phyloP scores from a whole-genome alignment of 2,797 vertebrate genomes.

The Craterocephalus amniculus region DNA sequence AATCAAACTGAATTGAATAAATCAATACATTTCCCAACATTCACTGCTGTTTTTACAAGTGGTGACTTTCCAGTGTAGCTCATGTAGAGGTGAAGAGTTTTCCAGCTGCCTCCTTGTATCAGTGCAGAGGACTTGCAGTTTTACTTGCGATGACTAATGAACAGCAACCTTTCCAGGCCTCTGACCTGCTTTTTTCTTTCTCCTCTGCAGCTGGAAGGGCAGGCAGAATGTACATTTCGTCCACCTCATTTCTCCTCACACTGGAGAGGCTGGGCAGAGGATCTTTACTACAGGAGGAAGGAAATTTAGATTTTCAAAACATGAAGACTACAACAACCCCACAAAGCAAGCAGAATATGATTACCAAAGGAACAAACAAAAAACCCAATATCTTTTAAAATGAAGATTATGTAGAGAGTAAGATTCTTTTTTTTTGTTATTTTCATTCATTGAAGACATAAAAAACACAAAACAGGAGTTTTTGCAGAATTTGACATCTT shows the following conservation, averaged over 20 bases:
- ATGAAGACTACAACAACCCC: not conserved
- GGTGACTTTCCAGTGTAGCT: not conserved
- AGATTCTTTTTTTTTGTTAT: too few species aligned
- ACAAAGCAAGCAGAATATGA: not conserved
- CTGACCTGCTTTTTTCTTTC: conserved; percentile 87
- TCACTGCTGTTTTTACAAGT: not conserved
- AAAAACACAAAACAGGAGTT: not conserved
- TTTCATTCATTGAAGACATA: too few species aligned
- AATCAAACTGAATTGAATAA: not conserved
- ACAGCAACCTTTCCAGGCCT: not conserved
- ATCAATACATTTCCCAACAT: not conserved
- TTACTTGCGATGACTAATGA: not conserved
- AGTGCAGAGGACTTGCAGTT: not conserved
- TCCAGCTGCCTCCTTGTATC: not conserved
- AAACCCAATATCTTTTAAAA: not conserved
- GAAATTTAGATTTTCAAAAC: not conserved
- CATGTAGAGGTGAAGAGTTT: not conserved
- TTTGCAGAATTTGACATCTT: not conserved
- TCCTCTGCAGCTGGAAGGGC: conserved; percentile 84
- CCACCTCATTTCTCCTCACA: conserved; percentile 85
- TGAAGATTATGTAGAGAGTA: not conserved
- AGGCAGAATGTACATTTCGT: conserved; percentile 91
- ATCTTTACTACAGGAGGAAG: conserved; percentile 80
- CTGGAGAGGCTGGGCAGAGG: conserved; percentile 88
- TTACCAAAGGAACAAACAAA: too few species aligned